Evolutionary conservation across 1,140 invertebrate genomes (phyloP), one percentile per base, ranked within the genome.

Genomic region (Pararge aegeria): DNA sequence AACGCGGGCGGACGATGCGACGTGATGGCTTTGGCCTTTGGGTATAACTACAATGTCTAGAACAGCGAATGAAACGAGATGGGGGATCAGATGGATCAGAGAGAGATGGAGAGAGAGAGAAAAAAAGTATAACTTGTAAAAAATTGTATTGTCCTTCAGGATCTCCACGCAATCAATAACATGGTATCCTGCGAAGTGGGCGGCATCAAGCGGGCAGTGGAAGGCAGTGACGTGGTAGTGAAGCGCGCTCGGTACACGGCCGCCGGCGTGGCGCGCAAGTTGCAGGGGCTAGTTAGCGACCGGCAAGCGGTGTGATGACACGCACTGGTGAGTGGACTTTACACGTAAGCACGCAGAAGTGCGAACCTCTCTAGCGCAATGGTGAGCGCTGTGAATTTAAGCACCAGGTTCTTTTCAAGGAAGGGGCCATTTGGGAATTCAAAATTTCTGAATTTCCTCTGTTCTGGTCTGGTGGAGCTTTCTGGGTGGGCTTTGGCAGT

Each of bases 141-240:
- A 37, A 4, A 16, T 44, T 44, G 21, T 56, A 38, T 50, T 24
- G 40, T 38, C n/a, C 61, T 7, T 2, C 64, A 90, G 87, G 86
- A 89, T 49, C 61, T 90, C 50, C 83, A 90, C 58, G 83, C 83
- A 7, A 90, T 90, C 46, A 90, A 90, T 77, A 75, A 74, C 48
- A 70, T 89, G 71, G 79, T 90, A 53, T 86, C 86, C 48, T 75
- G 76, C 59, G 84, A 86, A 48, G 80, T 79, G 62, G 77, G 71
- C 54, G 75, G 68, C 2, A 51, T 62, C 9, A 57, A 61, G 37
- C 62, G 64, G n/a, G 71, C 74, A 68, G 75, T 75, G 24, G 52
- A 63, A 38, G 68, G 50, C 7, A 61, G 60, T 34, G 79, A 73
- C 6, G 73, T 75, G 38, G 73, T 75, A 34, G 69, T 77, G 59